Percentiles rank a stretch among this genome's conserved stretches.
Conservation (phyloP, 2,797 vertebrate species). For the Gouania willdenowi region DNA sequence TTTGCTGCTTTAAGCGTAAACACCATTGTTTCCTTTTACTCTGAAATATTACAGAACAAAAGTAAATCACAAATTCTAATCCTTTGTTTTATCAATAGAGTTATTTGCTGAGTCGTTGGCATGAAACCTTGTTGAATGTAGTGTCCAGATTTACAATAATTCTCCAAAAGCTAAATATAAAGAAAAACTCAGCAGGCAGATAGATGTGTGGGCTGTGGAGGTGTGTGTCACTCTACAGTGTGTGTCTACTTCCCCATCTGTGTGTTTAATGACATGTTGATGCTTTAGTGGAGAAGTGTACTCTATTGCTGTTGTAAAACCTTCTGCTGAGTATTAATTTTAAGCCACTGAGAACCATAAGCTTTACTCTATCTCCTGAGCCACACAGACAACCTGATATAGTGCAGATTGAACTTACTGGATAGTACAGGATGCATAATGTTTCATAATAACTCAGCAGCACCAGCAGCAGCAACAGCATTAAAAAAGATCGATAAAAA, state of each 20-base stretch:
- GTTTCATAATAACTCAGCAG: slow-evolving; percentile 44
- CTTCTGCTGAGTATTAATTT: slow-evolving; percentile 1
- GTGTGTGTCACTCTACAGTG: not conserved
- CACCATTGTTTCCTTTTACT: not conserved
- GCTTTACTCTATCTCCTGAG: slow-evolving; percentile 1
- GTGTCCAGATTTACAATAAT: not conserved
- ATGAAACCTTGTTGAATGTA: not conserved
- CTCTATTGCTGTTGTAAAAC: slow-evolving; percentile 3
- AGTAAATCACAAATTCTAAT: too few relatives aligned
- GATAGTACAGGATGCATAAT: slow-evolving; percentile 31
- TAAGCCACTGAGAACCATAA: slow-evolving; percentile 3
- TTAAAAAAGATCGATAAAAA: slow-evolving; percentile 54
- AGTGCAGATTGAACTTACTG: slow-evolving; percentile 17
- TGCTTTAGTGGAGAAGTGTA: slow-evolving; percentile 3
- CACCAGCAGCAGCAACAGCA: slow-evolving; percentile 28
- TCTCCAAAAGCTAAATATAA: slow-evolving; percentile 1
- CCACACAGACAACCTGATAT: slow-evolving; percentile 14
- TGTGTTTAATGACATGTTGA: slow-evolving; percentile 16
- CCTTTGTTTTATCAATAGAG: too few relatives aligned
- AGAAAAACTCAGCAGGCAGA: slow-evolving; percentile 3
- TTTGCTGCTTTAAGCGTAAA: slow-evolving; percentile 2
- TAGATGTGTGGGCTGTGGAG: slow-evolving; percentile 12
- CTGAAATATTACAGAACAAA: too few relatives aligned
- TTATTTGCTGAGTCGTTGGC: not conserved
- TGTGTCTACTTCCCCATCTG: slow-evolving; percentile 23